Evolutionary conservation across 2,113 vertebrate genomes (phyloP).

Genomic region (Scortum barcoo): DNA sequence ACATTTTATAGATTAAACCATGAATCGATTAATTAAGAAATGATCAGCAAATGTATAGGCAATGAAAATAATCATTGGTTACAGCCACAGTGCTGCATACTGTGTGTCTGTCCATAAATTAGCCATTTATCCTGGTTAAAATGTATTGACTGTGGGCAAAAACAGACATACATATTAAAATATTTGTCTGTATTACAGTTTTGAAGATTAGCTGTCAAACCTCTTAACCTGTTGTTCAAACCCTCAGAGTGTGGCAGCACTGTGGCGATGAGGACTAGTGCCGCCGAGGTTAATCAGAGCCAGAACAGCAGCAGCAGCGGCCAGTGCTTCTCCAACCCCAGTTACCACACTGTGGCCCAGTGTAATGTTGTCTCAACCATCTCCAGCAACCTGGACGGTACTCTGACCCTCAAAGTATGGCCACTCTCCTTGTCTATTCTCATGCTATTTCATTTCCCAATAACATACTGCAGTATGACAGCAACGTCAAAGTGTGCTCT

Average conservation of each 20-base stretch:
- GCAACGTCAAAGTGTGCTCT: slow-evolving; percentile 29
- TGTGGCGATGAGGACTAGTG: slow-evolving; percentile 75
- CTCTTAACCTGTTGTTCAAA: slow-evolving; percentile 29
- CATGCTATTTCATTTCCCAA: neutral
- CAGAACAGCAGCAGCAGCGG: slow-evolving; percentile 78
- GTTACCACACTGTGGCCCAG: slow-evolving; percentile 93
- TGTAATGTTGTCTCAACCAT: slow-evolving; percentile 90
- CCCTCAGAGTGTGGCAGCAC: slow-evolving; percentile 81
- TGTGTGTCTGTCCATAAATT: neutral
- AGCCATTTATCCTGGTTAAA: neutral
- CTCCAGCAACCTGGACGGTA: slow-evolving; percentile 92
- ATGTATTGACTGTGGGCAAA: neutral
- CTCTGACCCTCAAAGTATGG: slow-evolving; percentile 91
- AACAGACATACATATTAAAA: neutral
- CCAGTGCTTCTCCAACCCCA: slow-evolving; percentile 95
- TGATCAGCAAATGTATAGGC: neutral
- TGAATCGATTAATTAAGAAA: too few species aligned
- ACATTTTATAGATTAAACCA: too few species aligned
- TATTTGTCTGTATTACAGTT: neutral
- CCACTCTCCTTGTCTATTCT: neutral
- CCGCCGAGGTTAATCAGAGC: slow-evolving; percentile 69
- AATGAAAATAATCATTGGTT: neutral
- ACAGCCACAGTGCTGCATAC: neutral
- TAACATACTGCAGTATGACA: neutral
- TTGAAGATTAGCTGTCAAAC: slow-evolving; percentile 8